Evolutionary conservation across 2,888 invertebrate species (phyloP), one percentile per base, ranked within the genome.

Genomic region (Entomobrya proxima): DNA sequence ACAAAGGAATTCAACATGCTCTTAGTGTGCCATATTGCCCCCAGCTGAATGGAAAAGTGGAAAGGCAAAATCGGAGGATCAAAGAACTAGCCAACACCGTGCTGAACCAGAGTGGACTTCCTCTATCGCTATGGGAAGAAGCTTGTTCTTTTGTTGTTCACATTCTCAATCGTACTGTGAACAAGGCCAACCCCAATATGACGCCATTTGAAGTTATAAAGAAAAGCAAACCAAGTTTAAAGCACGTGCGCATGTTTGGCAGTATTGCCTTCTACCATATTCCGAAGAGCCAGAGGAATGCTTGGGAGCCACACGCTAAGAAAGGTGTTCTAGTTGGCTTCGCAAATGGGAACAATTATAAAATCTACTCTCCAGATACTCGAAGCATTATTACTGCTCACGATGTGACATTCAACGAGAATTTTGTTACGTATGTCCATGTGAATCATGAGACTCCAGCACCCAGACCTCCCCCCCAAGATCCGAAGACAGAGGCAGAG

Each of bases 171-270:
- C n/a, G n/a, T n/a, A n/a, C n/a, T n/a, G n/a, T n/a, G n/a, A n/a
- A n/a, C n/a, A n/a, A n/a, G n/a, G n/a, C n/a, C n/a, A n/a, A n/a
- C n/a, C n/a, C n/a, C n/a, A n/a, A 89, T 11, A 88, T 86, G 84
- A 91, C 91, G 0, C 91, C 92, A 0, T 90, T 90, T 78, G 92
- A 92, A 87, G 21, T 91, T 2, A 92, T 92, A 91, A 87, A 90
- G 47, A 27, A 88, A 91, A 83, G 30, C 92, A 0, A 86, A 85
- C 67, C 67, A n/a, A 13, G 15, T 5, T n/a, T 67, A 3, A 18
- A n/a, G 13, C 55, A 55, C n/a, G 55, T 55, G 55, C 13, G 18
- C 13, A 55, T 55, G 55, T 55, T 55, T 55, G 55, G 55, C 6
- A 13, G n/a, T 18, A 18, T 18, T n/a, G 55, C 55, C 6, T 55